phyloP scores from a whole-genome alignment of 2,797 vertebrate species.

The Sebastes vulpes region DNA sequence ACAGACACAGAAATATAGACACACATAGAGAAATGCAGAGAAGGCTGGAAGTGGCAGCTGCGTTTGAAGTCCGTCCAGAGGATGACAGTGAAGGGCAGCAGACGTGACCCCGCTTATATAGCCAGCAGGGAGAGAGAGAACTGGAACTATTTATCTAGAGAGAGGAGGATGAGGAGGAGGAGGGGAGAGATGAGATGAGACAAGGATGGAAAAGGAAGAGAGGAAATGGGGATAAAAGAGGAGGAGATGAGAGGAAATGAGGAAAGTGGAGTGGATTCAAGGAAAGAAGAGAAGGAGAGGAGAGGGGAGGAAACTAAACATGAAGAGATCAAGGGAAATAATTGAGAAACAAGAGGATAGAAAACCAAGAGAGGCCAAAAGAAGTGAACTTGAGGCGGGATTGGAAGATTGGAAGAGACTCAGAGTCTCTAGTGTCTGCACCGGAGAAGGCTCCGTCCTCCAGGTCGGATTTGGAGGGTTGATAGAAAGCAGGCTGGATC shows the following conservation, averaged over 20 bases:
- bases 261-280: not conserved
- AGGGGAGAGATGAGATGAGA: not conserved
- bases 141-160: not conserved
- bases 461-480: not conserved
- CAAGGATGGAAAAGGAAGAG: not conserved
- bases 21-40: not conserved
- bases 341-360: not conserved
- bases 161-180: not conserved
- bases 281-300: too few species aligned
- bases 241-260: too few species aligned
- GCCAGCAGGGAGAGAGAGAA: not conserved
- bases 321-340: not conserved
- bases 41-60: not conserved
- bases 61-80: constrained; percentile 23
- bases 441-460: not conserved
- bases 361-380: not conserved
- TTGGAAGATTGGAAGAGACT: not conserved
- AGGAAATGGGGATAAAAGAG: not conserved
- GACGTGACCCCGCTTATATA: constrained; percentile 10
- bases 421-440: too few species aligned
- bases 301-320: not conserved
- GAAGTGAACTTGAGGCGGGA: not conserved
- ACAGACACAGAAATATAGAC: not conserved
- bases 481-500: not conserved
- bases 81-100: constrained; percentile 17